Evolutionary conservation across 2,888 invertebrate species (phyloP).

Genomic region (Hydraecia micacea): DNA sequence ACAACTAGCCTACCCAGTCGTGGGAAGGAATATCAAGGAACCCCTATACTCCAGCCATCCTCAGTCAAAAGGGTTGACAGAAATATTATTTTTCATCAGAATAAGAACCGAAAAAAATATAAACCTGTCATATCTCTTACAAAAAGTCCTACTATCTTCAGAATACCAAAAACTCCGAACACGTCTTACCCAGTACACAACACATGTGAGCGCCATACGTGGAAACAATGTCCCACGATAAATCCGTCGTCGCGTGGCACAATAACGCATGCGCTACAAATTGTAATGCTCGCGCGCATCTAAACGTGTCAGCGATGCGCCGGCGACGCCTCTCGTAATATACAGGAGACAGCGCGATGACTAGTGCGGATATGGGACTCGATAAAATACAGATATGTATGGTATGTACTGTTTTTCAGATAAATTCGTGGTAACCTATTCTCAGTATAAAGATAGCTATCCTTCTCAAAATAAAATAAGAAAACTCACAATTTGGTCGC

Average conservation of each 20-base stretch:
- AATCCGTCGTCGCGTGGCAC: constrained; percentile 70
- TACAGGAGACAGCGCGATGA: constrained; percentile 48
- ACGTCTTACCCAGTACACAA: constrained; percentile 26
- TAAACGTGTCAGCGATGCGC: constrained; percentile 70
- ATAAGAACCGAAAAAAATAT: constrained; percentile 7
- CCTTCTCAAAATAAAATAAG: background rate
- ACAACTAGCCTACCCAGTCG: background rate
- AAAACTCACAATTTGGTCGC: background rate
- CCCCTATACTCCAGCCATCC: background rate
- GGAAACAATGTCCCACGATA: constrained; percentile 75
- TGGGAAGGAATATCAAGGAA: background rate
- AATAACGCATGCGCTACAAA: constrained; percentile 70
- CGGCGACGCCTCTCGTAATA: constrained; percentile 52
- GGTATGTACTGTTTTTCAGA: background rate
- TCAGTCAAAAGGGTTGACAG: constrained; percentile 18
- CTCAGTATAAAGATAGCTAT: too few species aligned
- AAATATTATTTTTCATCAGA: constrained; percentile 24
- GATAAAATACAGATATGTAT: constrained; percentile 22
- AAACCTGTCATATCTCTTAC: constrained; percentile 15
- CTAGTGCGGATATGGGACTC: constrained; percentile 52
- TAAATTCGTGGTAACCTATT: background rate
- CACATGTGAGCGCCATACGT: constrained; percentile 67
- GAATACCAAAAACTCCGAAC: constrained; percentile 4
- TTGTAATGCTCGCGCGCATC: constrained; percentile 67
- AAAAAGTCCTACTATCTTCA: constrained; percentile 8